Conservation (phyloP, 2,888 invertebrate species). For the Perdita meconis region DNA sequence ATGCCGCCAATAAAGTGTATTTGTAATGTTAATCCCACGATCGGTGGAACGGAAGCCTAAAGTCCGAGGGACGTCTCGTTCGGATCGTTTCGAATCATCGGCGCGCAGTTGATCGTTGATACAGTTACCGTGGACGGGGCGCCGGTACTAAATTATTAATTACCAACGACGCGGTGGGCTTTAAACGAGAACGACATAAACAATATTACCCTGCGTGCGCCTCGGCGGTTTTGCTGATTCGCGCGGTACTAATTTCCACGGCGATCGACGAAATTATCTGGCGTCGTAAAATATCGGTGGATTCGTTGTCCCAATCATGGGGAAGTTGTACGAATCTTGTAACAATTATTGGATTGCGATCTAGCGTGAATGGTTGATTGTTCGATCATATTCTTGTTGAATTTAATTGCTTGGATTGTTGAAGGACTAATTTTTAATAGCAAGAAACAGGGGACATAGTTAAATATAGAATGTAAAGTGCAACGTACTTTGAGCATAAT, state of each 20-base stretch:
- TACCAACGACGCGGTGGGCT: slow-evolving; percentile 10
- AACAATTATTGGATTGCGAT: neutral
- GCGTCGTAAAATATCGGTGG: neutral
- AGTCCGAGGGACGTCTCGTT: slow-evolving; percentile 2
- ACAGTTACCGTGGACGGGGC: neutral
- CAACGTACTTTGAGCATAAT: slow-evolving; percentile 16
- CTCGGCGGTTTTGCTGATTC: slow-evolving; percentile 10
- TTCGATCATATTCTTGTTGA: neutral
- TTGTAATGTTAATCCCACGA: slow-evolving; percentile 48
- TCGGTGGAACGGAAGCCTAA: slow-evolving; percentile 18
- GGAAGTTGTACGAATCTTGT: neutral
- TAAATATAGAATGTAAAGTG: slow-evolving; percentile 30
- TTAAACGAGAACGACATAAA: slow-evolving; percentile 13
- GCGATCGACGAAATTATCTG: slow-evolving; percentile 29
- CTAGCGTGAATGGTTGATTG: neutral
- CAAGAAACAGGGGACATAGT: slow-evolving; percentile 14
- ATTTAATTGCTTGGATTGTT: slow-evolving; percentile 4
- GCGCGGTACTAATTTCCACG: slow-evolving; percentile 12
- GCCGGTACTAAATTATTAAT: slow-evolving; percentile 45
- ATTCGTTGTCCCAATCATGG: neutral
- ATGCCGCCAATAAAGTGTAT: slow-evolving; percentile 49
- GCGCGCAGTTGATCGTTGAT: slow-evolving; percentile 10
- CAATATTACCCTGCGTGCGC: slow-evolving; percentile 2
- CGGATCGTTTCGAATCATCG: slow-evolving; percentile 24
- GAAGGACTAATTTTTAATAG: no score